Base-by-base conservation (phyloP, 1,140 invertebrate species). In the Choristoneura fumiferana region DNA sequence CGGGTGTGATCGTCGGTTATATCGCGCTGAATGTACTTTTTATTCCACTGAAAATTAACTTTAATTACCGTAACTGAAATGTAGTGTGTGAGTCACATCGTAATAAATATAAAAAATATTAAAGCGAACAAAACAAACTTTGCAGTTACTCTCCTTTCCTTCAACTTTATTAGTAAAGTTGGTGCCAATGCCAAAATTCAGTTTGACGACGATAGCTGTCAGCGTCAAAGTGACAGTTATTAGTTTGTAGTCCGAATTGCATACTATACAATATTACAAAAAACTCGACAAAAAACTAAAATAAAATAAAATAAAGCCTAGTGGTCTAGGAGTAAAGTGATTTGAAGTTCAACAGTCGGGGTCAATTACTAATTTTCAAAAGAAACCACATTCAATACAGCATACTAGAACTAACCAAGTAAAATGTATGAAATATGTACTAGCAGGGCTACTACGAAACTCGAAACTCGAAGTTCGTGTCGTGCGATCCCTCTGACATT, bases 101-200 rank as follows among this genome's bases (percentile, higher is more conserved):
- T 29, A 29, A 29, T 29, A 3, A 6, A 3, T 29, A 29, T 29
- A 29, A 29, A 29, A 29, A 29, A 29, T 29, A 6, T 29, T 29
- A n/a, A n/a, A n/a, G n/a, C n/a, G n/a, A n/a, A n/a, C 4, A n/a
- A 22, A 49, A 49, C 22, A 49, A 49, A 49, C 43, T 49, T 49
- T 49, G 17, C 17, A 49, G 43, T 49, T 49, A 22, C 18, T 37
- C n/a, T 12, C 9, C n/a, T 37, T 9, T 43, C 22, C 15, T 18
- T 6, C 40, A 43, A 43, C 15, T 43, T n/a, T 18, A 14, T 1
- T 39, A 6, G 40, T 8, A 29, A 29, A 29, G 22, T 45, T 1
- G 10, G 5, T 49, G 43, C 43, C 17, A 49, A 49, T 49, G 43
- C 43, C 17, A 49, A 49, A 49, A 18, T 49, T 45, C 18, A 12